Percentiles rank a stretch among this genome's conserved stretches.
phyloP scores from a whole-genome alignment of 2,888 invertebrate genomes.

The Neocrepidodera transversa region DNA sequence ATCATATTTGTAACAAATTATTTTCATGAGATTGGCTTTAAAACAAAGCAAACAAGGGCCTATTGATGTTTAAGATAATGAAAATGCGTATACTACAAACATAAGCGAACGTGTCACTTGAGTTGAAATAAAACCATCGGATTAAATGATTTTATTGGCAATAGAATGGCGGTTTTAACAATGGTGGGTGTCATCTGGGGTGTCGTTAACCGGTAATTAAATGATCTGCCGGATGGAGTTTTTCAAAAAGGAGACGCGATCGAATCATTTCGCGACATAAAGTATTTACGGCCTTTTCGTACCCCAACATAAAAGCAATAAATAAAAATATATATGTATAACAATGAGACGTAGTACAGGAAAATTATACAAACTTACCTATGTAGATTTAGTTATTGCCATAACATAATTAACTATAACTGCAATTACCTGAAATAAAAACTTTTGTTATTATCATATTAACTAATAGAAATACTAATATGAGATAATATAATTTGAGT shows the following conservation, averaged over 20 bases:
- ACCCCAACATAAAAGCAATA: too few relatives aligned
- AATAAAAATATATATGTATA: too few relatives aligned
- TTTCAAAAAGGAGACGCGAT: conserved; percentile 50
- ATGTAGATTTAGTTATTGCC: too few relatives aligned
- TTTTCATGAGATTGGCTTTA: background rate
- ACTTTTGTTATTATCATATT: too few relatives aligned
- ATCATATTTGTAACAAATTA: too few relatives aligned
- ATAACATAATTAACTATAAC: too few relatives aligned
- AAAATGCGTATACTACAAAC: conserved; percentile 43
- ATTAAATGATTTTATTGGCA: conserved; percentile 58
- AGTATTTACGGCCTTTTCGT: conserved; percentile 22
- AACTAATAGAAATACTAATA: too few relatives aligned
- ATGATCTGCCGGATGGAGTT: conserved; percentile 56
- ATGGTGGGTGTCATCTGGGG: conserved; percentile 53
- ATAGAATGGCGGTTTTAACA: conserved; percentile 53
- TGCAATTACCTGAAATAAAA: too few relatives aligned
- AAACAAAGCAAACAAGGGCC: conserved; percentile 26
- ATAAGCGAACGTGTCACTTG: conserved; percentile 44
- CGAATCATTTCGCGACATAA: conserved; percentile 41
- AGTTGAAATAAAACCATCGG: conserved; percentile 50
- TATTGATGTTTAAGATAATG: conserved; percentile 44
- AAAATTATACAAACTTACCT: too few relatives aligned
- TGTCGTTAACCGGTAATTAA: conserved; percentile 60
- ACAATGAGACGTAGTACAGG: too few relatives aligned
- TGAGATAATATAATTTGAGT: too few relatives aligned